Base-by-base conservation (phyloP, 1,140 invertebrate genomes). In the Tetranychus urticae region DNA sequence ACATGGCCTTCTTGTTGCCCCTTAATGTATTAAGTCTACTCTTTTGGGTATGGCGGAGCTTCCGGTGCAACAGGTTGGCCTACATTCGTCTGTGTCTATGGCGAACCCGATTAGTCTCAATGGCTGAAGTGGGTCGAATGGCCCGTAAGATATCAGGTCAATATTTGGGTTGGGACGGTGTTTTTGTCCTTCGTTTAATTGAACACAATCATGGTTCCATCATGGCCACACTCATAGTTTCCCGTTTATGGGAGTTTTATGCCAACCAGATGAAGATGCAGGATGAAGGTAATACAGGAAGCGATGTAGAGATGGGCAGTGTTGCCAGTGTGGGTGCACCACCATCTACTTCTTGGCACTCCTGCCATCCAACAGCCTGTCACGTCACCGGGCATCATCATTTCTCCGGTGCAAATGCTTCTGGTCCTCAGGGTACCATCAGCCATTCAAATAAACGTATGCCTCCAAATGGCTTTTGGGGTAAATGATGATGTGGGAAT, bases 91-190 rank as follows among this genome's bases (percentile, higher is more conserved):
- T 72, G 35, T 71, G 70, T 61, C 65, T 73, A 35, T 71, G 70
- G 69, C 61, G 71, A 39, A 72, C 70, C 10, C 63, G 70, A 14
- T 65, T 71, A 36, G 67, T 73, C 23, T 66, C 63, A 36, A 66
- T 70, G 59, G 68, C 68, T 46, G 68, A 71, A 59, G 66, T 72
- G 31, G 68, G 69, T 36, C 66, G 69, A 50, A 67, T 67, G 37
- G 70, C 69, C 39, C 68, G 70, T 34, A 69, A 70, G 61, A 69
- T 73, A 58, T 68, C 70, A 34, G 61, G 67, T 6, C 64, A 68
- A 47, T 76, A 76, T 61, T 66, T 75, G 7, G 68, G 71, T 2
- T 71, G 70, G 65, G 74, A 75, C 59, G 74, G 74, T 2, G 68
- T 72, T 6, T 69, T 76, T 50, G 67, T 75, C 1, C 62, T 75